These are phyloP conservation scores for Diorhabda sublineata DNA, from an alignment of 1,140 invertebrate genomes.

Conservation along the genomic window DNA sequence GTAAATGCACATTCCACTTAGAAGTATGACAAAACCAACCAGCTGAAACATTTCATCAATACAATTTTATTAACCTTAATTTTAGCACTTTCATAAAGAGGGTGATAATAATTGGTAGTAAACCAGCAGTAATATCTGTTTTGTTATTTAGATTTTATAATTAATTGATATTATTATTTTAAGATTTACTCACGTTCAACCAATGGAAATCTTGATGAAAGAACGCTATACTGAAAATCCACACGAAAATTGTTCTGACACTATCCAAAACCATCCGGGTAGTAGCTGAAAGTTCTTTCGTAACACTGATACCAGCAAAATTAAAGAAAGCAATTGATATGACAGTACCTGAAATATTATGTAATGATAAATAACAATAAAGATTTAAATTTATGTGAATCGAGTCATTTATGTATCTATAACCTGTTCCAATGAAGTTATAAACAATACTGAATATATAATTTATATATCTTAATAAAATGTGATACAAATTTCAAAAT, in stretches of 20 bases:
- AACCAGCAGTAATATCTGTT: too few species aligned
- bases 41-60: constrained; percentile 26
- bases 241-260: constrained; percentile 84
- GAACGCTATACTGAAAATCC: constrained; percentile 71
- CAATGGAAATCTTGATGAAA: constrained; percentile 76
- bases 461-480: too few species aligned
- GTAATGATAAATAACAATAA: too few species aligned
- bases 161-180: constrained; percentile 8
- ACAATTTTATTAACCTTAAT: too few species aligned
- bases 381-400: too few species aligned
- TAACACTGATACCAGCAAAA: constrained; percentile 93
- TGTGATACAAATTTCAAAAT: too few species aligned
- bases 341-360: constrained; percentile 64
- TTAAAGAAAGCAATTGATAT: constrained; percentile 95
- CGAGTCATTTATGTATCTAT: too few species aligned
- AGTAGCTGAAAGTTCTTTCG: constrained; percentile 88
- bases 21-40: constrained; percentile 34
- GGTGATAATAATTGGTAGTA: too few species aligned
- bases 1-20: constrained; percentile 41
- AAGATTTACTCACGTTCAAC: constrained; percentile 60
- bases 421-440: too few species aligned
- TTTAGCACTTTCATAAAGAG: too few species aligned
- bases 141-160: background rate
- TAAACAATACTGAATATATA: too few species aligned
- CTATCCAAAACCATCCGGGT: constrained; percentile 91